Base-by-base conservation (phyloP, 2,797 vertebrate genomes). In the Sebastes vulpes region DNA sequence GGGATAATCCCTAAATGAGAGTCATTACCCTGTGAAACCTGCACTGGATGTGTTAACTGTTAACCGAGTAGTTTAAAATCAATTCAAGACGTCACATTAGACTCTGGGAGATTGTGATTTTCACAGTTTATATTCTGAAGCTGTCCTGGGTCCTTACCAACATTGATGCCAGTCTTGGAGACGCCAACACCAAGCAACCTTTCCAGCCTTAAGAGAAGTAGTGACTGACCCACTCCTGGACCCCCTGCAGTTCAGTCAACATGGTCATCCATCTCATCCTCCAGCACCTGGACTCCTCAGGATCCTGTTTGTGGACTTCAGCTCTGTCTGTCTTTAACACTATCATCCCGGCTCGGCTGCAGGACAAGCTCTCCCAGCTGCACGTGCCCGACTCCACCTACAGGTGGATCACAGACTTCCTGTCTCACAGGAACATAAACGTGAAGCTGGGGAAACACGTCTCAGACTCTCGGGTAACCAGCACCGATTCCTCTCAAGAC, bases 1-100 rank as follows among this genome's bases (percentile, higher is more conserved):
- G 54, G 79, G 79, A 84, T 93, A 77, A 94, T 92, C 92, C 82
- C 35, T 50, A 73, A 87, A 88, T 87, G 58, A 88, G 70, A 58
- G 71, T 72, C 48, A 72, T 74, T 67, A 38, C 21, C 67, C 72
- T 63, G 21, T 16, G 12, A 79, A 67, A 65, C 56, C 86, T 50
- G 38, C 25, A 4, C 60, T 32, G n/a, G 35, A 26, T 31, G 32
- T 63, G 29, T 42, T 65, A 28, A 59, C 58, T 18, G 46, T 28
- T 25, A 18, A 26, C 3, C 1, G 32, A 72, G 29, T 8, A 3
- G 10, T 11, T 50, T 3, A 20, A 35, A 35, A 46, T 29, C 3
- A 0, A 20, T 65, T 48, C 18, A 26, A 26, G 18, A 20, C 1
- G 8, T 21, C 38, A 28, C 35, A 16, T 31, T 9, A 28, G 32